These are phyloP conservation scores for Xylota sylvarum DNA, from an alignment of 2,888 invertebrate species.

Conservation along the genomic window DNA sequence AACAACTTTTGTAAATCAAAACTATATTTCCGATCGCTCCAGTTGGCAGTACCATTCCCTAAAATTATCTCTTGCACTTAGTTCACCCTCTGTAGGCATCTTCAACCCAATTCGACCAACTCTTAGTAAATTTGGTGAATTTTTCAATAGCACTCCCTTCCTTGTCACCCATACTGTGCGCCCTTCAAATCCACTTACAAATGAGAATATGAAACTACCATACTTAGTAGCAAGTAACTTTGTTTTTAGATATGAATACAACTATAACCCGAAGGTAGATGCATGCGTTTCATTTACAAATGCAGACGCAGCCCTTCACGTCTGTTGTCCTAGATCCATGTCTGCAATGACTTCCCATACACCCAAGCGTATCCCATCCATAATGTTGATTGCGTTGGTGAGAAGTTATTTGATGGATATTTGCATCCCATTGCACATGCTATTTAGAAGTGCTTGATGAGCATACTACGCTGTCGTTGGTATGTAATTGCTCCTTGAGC, in stretches of 20 bases:
- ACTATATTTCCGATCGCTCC: no score
- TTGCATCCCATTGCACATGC: conserved; percentile 60
- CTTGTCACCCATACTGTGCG: not conserved
- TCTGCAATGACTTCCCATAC: not conserved
- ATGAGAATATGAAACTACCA: not conserved
- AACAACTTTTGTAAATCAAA: no score
- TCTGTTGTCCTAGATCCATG: not conserved
- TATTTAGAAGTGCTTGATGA: conserved; percentile 56
- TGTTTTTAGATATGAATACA: not conserved
- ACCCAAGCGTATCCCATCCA: not conserved
- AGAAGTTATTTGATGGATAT: conserved; percentile 26
- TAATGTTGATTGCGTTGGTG: conserved; percentile 18
- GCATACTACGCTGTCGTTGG: conserved; percentile 30
- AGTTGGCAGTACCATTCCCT: no score
- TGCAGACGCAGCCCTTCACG: not conserved
- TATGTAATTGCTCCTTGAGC: conserved; percentile 72
- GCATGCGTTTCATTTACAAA: conserved; percentile 1
- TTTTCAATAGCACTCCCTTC: not conserved
- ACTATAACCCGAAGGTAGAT: not conserved
- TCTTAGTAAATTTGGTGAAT: no score
- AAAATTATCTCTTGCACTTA: no score
- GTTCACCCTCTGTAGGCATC: no score
- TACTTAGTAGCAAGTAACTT: not conserved
- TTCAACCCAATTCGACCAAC: no score
- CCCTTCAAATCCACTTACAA: conserved; percentile 10